Base-by-base conservation (phyloP, 2,113 vertebrate species). In the Triplophysa rosa region DNA sequence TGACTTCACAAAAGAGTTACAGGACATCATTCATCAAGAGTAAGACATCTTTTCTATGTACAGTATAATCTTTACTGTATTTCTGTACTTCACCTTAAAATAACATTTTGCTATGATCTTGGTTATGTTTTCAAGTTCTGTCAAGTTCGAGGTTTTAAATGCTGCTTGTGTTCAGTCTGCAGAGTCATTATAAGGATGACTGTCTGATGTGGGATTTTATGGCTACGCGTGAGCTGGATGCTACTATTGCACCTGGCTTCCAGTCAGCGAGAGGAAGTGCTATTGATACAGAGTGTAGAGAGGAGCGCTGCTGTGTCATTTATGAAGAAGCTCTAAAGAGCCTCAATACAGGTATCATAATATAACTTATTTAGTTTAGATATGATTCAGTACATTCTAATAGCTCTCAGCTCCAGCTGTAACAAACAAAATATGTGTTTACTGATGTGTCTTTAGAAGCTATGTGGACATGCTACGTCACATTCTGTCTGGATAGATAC, bases 391-490 rank as follows among this genome's bases (percentile, higher is more conserved):
- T 40, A 13, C 4, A 24, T 45, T 23, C 1, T 8, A 16, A 56
- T 13, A 77, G 3, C 24, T 65, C 14, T 26, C 21, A 10, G 65
- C 4, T n/a, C 24, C 21, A 47, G 5, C 26, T 23, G 11, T 8
- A n/a, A 9, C 9, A 13, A 11, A 33, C 8, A 4, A 54, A 54
- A 47, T 62, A 54, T 21, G 7, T 37, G 0, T 37, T 4, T 1
- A 0, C 17, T 37, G 4, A 49, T 23, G 19, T 77, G 54, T 42
- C 81, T 87, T 0, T 80, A 99, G 97, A 94, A 89, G 86, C 90
- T 76, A 95, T 98, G 96, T 99, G 97, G 96, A 94, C 93, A 11
- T 93, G 90, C 86, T 99, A 95, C n/a, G 84, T 94, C 54, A 87
- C 80, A 4, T 99, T 97, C 89, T 97, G 95, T 77, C 82, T 95